A percentile compares a stretch with the other conserved stretches of the same genome.
Conservation (phyloP, 2,797 vertebrate genomes). For the Otus scops region DNA sequence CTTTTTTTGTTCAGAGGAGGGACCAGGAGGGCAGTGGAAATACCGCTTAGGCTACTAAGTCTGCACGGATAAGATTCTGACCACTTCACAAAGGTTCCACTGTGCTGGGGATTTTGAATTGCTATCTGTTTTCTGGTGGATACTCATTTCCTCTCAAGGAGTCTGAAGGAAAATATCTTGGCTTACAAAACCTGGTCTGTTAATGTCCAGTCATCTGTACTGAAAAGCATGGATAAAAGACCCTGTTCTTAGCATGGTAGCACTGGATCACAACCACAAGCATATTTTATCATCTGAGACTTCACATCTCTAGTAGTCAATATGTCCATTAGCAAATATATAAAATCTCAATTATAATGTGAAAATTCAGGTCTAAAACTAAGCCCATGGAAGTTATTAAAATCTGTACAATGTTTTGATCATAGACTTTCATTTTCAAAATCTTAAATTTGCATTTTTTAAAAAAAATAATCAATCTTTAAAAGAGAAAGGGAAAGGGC, state of each 20-base stretch:
- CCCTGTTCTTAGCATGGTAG: background rate
- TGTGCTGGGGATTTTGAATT: conserved; percentile 32
- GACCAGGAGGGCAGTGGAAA: background rate
- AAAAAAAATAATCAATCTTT: background rate
- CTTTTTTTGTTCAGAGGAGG: background rate
- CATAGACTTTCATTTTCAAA: background rate
- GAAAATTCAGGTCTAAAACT: background rate
- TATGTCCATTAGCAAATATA: background rate
- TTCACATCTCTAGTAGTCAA: background rate
- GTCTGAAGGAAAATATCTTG: conserved; percentile 1
- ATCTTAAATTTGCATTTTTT: background rate
- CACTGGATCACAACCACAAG: background rate
- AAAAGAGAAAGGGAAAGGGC: background rate
- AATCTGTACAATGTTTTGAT: background rate
- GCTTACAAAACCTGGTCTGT: conserved; percentile 7
- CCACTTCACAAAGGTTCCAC: conserved; percentile 16
- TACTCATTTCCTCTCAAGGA: conserved; percentile 5
- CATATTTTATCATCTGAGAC: background rate
- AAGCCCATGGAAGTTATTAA: background rate
- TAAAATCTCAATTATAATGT: background rate
- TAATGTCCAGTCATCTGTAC: background rate
- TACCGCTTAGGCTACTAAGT: background rate
- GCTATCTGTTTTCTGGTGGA: conserved; percentile 28
- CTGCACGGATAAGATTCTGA: background rate
- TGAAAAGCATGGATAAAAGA: conserved; percentile 3